phyloP scores from a whole-genome alignment of 2,888 invertebrate species.

The Microctonus brassicae region DNA sequence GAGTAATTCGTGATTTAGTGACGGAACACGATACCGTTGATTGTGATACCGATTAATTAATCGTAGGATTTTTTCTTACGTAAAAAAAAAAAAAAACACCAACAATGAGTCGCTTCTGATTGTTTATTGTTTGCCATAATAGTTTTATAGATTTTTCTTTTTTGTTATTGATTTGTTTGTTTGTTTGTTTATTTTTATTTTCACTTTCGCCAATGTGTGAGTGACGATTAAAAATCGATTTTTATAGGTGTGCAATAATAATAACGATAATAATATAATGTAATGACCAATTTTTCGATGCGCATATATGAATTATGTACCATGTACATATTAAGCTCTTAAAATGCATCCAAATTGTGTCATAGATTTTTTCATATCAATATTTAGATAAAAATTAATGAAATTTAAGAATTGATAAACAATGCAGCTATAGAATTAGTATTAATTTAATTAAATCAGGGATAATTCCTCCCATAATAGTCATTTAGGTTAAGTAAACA shows the following conservation, averaged over 20 bases:
- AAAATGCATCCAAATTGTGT: constrained; percentile 5
- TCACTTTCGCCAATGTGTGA: not conserved
- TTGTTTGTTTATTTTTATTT: constrained; percentile 1
- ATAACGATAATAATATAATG: not conserved
- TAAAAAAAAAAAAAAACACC: constrained; percentile 2
- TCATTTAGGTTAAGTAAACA: not conserved
- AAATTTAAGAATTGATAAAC: not conserved
- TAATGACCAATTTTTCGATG: not conserved
- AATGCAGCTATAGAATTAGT: not conserved
- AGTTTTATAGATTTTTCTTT: constrained; percentile 12
- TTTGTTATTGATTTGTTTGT: constrained; percentile 2
- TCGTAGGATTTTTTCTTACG: not conserved
- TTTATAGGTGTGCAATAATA: not conserved
- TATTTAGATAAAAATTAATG: not conserved
- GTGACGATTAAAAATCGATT: not conserved
- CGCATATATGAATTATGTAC: not conserved
- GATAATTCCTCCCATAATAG: not conserved
- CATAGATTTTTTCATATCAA: constrained; percentile 8
- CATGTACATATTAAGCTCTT: not conserved
- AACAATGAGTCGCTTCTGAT: not conserved
- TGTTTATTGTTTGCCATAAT: constrained; percentile 30
- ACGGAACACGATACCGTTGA: constrained; percentile 7
- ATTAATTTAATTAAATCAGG: not conserved
- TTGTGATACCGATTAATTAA: constrained; percentile 33
- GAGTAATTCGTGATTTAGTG: not conserved